Conservation (phyloP, 2,113 vertebrate species). For the Bufo gargarizans region DNA sequence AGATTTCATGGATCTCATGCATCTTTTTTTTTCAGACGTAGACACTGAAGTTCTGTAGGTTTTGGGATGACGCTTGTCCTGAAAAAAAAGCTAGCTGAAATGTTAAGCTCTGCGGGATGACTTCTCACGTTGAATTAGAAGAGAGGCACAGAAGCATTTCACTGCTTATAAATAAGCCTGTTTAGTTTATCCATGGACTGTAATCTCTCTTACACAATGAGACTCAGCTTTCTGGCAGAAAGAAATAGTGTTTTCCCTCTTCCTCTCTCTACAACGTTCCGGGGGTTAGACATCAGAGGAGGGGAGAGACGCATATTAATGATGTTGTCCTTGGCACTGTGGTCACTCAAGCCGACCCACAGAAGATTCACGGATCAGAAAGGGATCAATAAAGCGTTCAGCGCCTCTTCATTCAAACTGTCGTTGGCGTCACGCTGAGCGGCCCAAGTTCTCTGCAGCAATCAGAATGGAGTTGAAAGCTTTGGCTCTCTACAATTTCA, state of each 20-base stretch:
- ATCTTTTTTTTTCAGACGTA: neutral
- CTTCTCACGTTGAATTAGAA: conserved; percentile 54
- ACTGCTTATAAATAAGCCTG: conserved; percentile 57
- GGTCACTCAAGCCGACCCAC: conserved; percentile 57
- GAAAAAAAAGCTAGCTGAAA: conserved; percentile 14
- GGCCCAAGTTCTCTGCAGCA: conserved; percentile 46
- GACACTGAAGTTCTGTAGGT: conserved; percentile 18
- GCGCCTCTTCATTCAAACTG: conserved; percentile 58
- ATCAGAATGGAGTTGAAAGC: conserved; percentile 41
- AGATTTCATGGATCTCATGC: neutral
- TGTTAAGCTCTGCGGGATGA: conserved; percentile 47
- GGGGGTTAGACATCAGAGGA: conserved; percentile 48
- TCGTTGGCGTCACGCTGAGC: conserved; percentile 51
- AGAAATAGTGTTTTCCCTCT: conserved; percentile 38
- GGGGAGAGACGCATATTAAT: conserved; percentile 52
- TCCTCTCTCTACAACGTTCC: conserved; percentile 38
- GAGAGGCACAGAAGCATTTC: conserved; percentile 51
- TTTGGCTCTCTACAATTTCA: conserved; percentile 44
- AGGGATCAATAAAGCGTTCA: conserved; percentile 57
- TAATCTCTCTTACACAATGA: conserved; percentile 59
- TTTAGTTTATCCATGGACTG: conserved; percentile 52
- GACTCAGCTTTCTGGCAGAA: conserved; percentile 50
- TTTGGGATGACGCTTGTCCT: conserved; percentile 13
- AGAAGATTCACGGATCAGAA: conserved; percentile 57
- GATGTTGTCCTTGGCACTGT: conserved; percentile 57